A percentile compares a stretch with the other conserved stretches of the same genome.
Evolutionary conservation across 2,888 invertebrate species (phyloP).

Genomic region (Idaea dimidiata): DNA sequence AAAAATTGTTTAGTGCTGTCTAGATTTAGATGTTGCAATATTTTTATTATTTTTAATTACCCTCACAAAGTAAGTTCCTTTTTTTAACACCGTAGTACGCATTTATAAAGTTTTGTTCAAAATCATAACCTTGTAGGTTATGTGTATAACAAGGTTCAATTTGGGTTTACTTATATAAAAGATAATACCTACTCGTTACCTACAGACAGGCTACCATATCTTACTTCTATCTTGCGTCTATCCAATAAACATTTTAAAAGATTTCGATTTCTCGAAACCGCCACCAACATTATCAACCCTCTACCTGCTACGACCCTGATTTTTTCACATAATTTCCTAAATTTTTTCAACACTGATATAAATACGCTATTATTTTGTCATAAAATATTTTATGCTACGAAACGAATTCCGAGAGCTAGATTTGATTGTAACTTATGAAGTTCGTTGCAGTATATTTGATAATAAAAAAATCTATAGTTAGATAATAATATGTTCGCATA

Average conservation of each 20-base stretch:
- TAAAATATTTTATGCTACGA: conserved; percentile 37
- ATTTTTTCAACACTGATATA: conserved; percentile 28
- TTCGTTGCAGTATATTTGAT: neutral
- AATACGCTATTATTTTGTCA: conserved; percentile 40
- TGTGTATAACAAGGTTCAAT: too few species aligned
- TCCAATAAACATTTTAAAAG: neutral
- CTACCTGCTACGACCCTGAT: conserved; percentile 29
- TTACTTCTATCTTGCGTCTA: neutral
- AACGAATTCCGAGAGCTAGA: conserved; percentile 17
- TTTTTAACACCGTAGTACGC: too few species aligned
- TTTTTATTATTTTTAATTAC: too few species aligned
- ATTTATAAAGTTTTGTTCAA: too few species aligned
- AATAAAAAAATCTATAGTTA: neutral
- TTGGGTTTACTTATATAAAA: too few species aligned
- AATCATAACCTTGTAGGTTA: too few species aligned
- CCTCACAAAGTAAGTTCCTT: too few species aligned
- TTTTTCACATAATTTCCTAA: conserved; percentile 29
- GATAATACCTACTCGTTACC: neutral
- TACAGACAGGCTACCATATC: neutral
- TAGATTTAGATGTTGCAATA: too few species aligned
- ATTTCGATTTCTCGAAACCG: neutral
- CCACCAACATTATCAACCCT: conserved; percentile 6
- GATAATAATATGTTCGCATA: too few species aligned
- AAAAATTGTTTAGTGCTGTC: too few species aligned
- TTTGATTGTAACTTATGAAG: neutral